Conservation (phyloP, 2,797 vertebrate genomes). For the Gallirallus australis region DNA sequence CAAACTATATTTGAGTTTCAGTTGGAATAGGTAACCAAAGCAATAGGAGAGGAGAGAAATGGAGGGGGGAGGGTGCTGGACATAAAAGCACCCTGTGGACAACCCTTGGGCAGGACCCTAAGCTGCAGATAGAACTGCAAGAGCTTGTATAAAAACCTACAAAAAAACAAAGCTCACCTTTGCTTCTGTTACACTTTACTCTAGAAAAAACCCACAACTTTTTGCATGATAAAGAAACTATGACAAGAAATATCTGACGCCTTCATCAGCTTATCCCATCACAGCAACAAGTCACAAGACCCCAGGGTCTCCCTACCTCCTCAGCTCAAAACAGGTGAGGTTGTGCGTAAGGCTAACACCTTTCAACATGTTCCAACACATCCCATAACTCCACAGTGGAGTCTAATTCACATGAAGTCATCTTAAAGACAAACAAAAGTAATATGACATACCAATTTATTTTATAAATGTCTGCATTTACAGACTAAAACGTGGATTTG, state of each 20-base stretch:
- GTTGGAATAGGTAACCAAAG: neutral
- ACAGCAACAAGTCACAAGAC: neutral
- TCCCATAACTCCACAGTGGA: neutral
- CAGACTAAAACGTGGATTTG: slow-evolving; percentile 1
- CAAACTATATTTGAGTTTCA: neutral
- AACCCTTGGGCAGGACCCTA: neutral
- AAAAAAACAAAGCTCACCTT: neutral
- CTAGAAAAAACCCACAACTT: neutral
- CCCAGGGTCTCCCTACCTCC: neutral
- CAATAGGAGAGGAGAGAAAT: neutral
- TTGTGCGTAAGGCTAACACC: neutral
- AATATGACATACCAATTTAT: neutral
- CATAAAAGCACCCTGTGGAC: neutral
- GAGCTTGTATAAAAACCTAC: neutral
- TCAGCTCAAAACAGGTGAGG: neutral
- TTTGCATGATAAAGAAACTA: neutral
- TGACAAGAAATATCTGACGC: neutral
- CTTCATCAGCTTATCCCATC: neutral
- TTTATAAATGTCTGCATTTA: slow-evolving; percentile 14
- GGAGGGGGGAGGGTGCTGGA: neutral
- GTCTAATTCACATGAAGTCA: slow-evolving; percentile 28
- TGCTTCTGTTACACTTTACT: neutral
- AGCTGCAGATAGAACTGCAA: neutral
- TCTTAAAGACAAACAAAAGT: slow-evolving; percentile 53
- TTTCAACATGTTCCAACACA: slow-evolving; percentile 2